Conservation (phyloP, 2,797 vertebrate species). For the Squalus acanthias region DNA sequence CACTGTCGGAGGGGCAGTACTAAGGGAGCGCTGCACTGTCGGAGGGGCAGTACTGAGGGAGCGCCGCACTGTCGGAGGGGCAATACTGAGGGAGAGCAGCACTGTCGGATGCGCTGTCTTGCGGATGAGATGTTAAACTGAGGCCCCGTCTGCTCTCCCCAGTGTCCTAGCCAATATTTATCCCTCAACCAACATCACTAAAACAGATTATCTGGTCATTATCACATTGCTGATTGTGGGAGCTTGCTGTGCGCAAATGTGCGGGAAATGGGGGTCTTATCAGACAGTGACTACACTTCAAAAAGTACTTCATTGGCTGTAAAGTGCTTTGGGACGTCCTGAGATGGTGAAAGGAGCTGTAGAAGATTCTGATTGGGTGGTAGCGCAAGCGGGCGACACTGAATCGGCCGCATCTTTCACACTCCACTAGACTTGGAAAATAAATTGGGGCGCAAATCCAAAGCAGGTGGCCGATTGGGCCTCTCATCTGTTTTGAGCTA, state of each 20-base stretch:
- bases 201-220: background rate
- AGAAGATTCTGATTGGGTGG: no score
- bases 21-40: no score
- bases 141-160: background rate
- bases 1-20: no score
- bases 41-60: no score
- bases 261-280: no score
- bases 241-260: background rate
- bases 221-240: background rate
- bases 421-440: background rate
- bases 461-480: no score
- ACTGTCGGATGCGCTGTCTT: no score
- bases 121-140: background rate
- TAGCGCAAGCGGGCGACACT: background rate
- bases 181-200: background rate
- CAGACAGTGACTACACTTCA: background rate
- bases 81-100: background rate
- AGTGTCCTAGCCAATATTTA: background rate
- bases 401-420: background rate
- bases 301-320: background rate
- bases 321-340: background rate
- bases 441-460: background rate
- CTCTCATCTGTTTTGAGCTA: no score
- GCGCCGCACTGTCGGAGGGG: no score
- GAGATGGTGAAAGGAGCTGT: background rate